A percentile compares a stretch with the other conserved stretches of the same genome.
phyloP scores from a whole-genome alignment of 2,797 vertebrate genomes.

The Phalloptychus januarius region DNA sequence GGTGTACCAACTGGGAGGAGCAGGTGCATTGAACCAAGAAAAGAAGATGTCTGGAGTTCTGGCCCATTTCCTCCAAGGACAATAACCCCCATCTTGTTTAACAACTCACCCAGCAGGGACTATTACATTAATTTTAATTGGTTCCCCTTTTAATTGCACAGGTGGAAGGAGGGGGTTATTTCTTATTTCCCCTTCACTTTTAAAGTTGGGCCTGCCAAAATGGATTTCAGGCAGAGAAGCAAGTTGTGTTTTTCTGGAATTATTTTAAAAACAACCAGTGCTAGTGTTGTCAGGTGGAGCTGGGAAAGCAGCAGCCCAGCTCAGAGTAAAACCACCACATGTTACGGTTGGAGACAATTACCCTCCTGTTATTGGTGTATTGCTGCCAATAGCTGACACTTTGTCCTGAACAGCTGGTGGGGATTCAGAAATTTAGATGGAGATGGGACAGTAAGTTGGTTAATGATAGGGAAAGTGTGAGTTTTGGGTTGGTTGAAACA shows the following conservation, averaged over 20 bases:
- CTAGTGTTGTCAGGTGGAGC: slow-evolving; percentile 22
- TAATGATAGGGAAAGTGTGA: slow-evolving; percentile 63
- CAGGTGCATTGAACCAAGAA: slow-evolving; percentile 71
- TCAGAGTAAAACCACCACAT: slow-evolving; percentile 48
- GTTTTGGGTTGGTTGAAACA: slow-evolving; percentile 33
- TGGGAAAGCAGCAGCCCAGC: slow-evolving; percentile 32
- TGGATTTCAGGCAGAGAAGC: slow-evolving; percentile 25
- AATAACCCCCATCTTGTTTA: slow-evolving; percentile 93
- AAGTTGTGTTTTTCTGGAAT: not conserved
- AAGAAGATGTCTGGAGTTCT: slow-evolving; percentile 83
- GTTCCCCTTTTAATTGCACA: slow-evolving; percentile 87
- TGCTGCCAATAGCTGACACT: slow-evolving; percentile 49
- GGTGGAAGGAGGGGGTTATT: slow-evolving; percentile 75
- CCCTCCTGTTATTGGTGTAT: slow-evolving; percentile 66
- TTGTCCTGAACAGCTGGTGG: slow-evolving; percentile 67
- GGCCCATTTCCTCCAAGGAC: slow-evolving; percentile 87
- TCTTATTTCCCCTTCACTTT: slow-evolving; percentile 51
- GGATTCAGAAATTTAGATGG: slow-evolving; percentile 48
- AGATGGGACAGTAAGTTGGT: slow-evolving; percentile 52
- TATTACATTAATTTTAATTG: slow-evolving; percentile 90
- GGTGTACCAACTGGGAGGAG: slow-evolving; percentile 43
- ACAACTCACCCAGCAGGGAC: slow-evolving; percentile 88
- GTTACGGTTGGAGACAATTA: slow-evolving; percentile 70
- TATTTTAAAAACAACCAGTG: slow-evolving; percentile 23
- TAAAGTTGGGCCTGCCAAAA: slow-evolving; percentile 73